Conservation (phyloP, 2,888 invertebrate genomes). For the Cryptus viduatorius region DNA sequence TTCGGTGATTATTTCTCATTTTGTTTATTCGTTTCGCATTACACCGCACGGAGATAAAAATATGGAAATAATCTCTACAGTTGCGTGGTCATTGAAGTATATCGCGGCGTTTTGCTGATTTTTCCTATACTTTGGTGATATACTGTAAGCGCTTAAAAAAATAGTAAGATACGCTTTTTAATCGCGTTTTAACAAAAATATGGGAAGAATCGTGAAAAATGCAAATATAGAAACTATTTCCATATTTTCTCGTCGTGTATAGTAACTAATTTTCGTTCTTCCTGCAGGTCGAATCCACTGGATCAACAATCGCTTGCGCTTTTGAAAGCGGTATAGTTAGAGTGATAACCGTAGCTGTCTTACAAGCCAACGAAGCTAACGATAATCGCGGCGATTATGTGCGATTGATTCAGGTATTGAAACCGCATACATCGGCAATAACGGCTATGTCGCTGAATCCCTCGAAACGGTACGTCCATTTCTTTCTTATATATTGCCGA, state of each 20-base stretch:
- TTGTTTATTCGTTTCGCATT: background rate
- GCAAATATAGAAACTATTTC: background rate
- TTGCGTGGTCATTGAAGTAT: too few relatives aligned
- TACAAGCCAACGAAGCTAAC: conserved; percentile 51
- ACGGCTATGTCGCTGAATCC: conserved; percentile 88
- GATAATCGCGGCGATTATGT: conserved; percentile 70
- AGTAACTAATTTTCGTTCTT: background rate
- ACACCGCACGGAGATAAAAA: too few relatives aligned
- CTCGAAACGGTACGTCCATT: conserved; percentile 74
- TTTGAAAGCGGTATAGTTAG: conserved; percentile 91
- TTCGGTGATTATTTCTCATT: conserved; percentile 85
- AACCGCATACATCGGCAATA: conserved; percentile 89
- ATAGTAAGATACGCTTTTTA: too few relatives aligned
- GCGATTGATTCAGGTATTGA: conserved; percentile 83
- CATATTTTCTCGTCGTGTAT: background rate
- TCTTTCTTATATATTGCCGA: conserved; percentile 10
- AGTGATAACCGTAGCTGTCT: conserved; percentile 81
- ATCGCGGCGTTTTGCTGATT: too few relatives aligned
- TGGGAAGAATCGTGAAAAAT: background rate
- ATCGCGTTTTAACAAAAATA: too few relatives aligned
- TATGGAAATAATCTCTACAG: too few relatives aligned
- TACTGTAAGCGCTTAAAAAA: too few relatives aligned
- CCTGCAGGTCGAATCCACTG: conserved; percentile 87
- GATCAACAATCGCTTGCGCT: conserved; percentile 89
- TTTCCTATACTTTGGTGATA: too few relatives aligned